Evolutionary conservation across 1,140 invertebrate genomes (phyloP), one percentile per base, ranked within the genome.

Genomic region (Formica selysi): DNA sequence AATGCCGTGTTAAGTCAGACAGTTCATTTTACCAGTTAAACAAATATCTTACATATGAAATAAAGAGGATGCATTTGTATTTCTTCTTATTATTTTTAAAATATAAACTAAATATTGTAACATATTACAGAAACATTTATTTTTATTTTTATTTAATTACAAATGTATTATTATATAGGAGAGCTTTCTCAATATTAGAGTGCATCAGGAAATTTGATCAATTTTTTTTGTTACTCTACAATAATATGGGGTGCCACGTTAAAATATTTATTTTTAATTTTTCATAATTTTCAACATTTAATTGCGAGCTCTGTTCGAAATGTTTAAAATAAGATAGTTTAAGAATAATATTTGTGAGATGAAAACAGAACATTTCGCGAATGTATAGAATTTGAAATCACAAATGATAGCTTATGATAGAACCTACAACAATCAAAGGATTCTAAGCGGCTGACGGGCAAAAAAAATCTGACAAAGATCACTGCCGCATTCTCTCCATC

Each of bases 401-500:
- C 5, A 67, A 67, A 41, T n/a, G 36, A 19, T 38, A 8, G 19
- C 13, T 73, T 0, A n/a, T 57, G 11, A 41, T 13, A 3, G 3
- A 36, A 79, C 3, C 13, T 36, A 32, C 13, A 51, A 29, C 26
- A 51, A 44, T 59, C 3, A 22, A 51, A 16, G 22, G 32, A 36
- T 68, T 67, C 79, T 0, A 19, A 86, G 51, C 64, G 44, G 61
- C n/a, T 13, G 19, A 86, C 6, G 6, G 48, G n/a, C 16, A 85
- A 62, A 57, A 85, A 59, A 76, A 73, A 57, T 57, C 38, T 76
- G 44, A 81, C 6, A 62, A 62, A 74, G 26, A 81, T 29, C 90
- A 91, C 90, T 90, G 32, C 76, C 64, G 32, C 87, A 88, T 2
- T 5, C 48, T 51, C 76, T 91, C 4, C 51, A 59, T 81, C 22